Percentiles rank a stretch among this genome's conserved stretches.
Conservation (phyloP, 2,113 vertebrate genomes). For the Indicator indicator region DNA sequence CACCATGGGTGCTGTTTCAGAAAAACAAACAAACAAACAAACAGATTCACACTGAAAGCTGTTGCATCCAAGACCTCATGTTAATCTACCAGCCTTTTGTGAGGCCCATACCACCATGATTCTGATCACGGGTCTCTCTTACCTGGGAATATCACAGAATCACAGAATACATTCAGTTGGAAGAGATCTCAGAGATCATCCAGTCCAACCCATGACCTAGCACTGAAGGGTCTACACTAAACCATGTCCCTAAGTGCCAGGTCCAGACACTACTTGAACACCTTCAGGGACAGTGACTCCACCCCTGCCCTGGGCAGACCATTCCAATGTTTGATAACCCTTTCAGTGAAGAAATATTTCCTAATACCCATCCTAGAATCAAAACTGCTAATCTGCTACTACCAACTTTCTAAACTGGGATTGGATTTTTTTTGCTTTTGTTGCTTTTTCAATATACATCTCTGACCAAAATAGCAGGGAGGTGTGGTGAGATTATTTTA, state of each 20-base stretch:
- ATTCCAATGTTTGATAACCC: no score
- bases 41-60: neutral
- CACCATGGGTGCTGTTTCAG: neutral
- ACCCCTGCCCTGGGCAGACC: no score
- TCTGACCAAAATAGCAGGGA: neutral
- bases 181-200: no score
- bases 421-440: neutral
- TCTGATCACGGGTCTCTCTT: neutral
- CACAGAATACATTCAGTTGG: no score
- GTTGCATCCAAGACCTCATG: neutral
- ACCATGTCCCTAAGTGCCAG: no score
- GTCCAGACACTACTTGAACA: no score
- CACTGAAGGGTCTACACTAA: no score
- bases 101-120: neutral
- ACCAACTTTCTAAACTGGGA: neutral
- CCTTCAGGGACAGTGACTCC: no score
- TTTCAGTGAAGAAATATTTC: no score
- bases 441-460: constrained; percentile 22
- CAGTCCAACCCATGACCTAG: no score
- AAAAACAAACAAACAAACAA: neutral
- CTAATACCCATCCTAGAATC: no score
- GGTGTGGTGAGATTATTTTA: constrained; percentile 11
- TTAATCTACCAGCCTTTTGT: neutral
- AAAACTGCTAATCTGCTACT: neutral
- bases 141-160: neutral